phyloP scores from a whole-genome alignment of 2,888 invertebrate species.

The Atethmia centrago region DNA sequence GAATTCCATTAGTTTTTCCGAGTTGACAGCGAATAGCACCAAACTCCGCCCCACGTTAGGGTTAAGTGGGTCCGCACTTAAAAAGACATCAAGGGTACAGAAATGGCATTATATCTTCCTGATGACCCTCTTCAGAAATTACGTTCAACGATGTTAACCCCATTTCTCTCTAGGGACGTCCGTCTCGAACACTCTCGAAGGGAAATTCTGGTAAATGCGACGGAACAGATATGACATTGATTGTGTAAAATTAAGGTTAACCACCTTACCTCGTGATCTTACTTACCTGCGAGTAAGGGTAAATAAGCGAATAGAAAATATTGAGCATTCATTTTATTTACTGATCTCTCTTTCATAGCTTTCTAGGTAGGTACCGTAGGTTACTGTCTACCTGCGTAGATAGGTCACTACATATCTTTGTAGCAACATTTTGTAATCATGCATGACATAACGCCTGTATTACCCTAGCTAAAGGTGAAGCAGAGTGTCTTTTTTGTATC shows the following conservation, averaged over 20 bases:
- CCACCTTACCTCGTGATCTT: slow-evolving; percentile 11
- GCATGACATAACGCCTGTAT: neutral
- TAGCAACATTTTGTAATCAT: neutral
- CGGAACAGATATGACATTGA: slow-evolving; percentile 69
- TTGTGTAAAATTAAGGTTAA: slow-evolving; percentile 60
- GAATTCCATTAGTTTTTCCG: slow-evolving; percentile 76
- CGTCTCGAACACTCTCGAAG: slow-evolving; percentile 67
- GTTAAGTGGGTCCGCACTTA: slow-evolving; percentile 89
- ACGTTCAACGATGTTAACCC: slow-evolving; percentile 83
- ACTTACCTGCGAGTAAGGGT: slow-evolving; percentile 23
- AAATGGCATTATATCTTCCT: slow-evolving; percentile 89
- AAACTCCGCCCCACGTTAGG: slow-evolving; percentile 80
- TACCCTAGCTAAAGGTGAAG: neutral
- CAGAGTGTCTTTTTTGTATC: neutral
- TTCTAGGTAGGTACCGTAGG: neutral
- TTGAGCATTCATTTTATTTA: neutral
- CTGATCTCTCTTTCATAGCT: neutral
- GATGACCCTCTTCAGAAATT: slow-evolving; percentile 88
- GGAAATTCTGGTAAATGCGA: slow-evolving; percentile 66
- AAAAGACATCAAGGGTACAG: slow-evolving; percentile 90
- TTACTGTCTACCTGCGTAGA: neutral
- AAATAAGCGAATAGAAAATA: slow-evolving; percentile 21
- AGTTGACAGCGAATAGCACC: slow-evolving; percentile 76
- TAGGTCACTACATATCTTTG: neutral
- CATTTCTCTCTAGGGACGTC: slow-evolving; percentile 77